Percentiles rank a stretch among this genome's conserved stretches.
Evolutionary conservation across 2,888 invertebrate species (phyloP).

Genomic region (Rotaria macrura): DNA sequence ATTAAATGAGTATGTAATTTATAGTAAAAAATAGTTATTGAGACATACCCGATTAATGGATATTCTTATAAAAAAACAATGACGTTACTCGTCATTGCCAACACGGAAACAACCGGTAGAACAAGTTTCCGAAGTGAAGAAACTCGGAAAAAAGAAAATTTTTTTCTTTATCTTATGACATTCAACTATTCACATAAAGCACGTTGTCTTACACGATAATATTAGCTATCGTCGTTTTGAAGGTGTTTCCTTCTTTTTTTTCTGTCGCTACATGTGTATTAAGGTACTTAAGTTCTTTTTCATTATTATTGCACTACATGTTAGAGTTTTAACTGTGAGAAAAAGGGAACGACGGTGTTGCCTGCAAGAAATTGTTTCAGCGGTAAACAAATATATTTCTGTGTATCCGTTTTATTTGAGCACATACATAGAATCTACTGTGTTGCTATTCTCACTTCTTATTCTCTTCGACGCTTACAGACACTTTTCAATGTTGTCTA

Average conservation of each 20-base stretch:
- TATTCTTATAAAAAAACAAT: neutral
- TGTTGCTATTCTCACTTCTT: neutral
- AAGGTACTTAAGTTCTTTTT: neutral
- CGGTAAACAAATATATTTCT: neutral
- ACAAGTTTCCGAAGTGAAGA: neutral
- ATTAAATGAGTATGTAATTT: slow-evolving; percentile 3
- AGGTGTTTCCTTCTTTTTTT: neutral
- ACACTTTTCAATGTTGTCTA: neutral
- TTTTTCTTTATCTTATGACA: neutral
- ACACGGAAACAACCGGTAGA: neutral
- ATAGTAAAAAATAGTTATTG: neutral
- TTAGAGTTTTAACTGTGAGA: neutral
- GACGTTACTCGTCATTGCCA: neutral
- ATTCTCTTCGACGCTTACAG: neutral
- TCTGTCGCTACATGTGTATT: neutral
- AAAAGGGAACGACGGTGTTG: neutral
- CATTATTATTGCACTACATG: neutral
- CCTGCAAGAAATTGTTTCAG: neutral
- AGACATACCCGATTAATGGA: neutral
- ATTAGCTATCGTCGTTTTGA: neutral
- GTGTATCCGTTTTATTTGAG: neutral
- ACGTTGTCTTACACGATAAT: neutral
- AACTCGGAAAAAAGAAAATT: neutral
- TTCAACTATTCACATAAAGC: neutral
- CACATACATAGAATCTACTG: neutral